A percentile compares a stretch with the other conserved stretches of the same genome.
Conservation (phyloP, 2,113 vertebrate genomes). For the Amia ocellicauda region DNA sequence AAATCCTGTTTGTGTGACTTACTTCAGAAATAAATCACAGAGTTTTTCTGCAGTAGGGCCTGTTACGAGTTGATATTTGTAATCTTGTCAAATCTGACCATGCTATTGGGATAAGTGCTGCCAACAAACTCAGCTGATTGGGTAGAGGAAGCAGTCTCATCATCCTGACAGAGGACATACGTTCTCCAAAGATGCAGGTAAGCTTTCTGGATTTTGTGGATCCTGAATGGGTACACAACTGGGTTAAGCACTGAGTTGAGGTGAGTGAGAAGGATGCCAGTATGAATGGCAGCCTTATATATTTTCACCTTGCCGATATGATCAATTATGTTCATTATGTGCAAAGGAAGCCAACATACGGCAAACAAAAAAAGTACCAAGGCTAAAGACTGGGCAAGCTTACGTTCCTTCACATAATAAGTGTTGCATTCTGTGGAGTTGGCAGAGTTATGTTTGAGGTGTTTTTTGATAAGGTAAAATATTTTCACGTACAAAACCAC, state of each 20-base stretch:
- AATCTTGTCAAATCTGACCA: background rate
- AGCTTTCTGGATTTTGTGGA: conserved; percentile 51
- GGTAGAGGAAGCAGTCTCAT: background rate
- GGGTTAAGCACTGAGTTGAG: conserved; percentile 58
- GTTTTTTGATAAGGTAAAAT: conserved; percentile 48
- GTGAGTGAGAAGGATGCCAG: conserved; percentile 53
- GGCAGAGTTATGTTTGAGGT: conserved; percentile 39
- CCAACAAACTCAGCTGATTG: background rate
- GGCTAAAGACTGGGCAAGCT: conserved; percentile 49
- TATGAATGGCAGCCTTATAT: conserved; percentile 28
- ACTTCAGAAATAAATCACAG: no score
- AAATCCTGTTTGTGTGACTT: no score
- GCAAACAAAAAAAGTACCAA: conserved; percentile 51
- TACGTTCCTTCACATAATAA: conserved; percentile 48
- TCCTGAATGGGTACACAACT: conserved; percentile 52
- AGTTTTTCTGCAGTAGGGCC: no score
- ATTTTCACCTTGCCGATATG: conserved; percentile 23
- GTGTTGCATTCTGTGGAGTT: conserved; percentile 28
- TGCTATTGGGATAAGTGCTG: background rate
- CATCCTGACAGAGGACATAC: conserved; percentile 21
- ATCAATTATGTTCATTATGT: conserved; percentile 52
- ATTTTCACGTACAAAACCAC: conserved; percentile 46
- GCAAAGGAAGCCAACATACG: conserved; percentile 55
- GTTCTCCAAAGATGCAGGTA: conserved; percentile 49
- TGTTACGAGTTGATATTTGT: no score